Conservation (phyloP, 2,797 vertebrate genomes). For the Dendrocincla tyrannina region DNA sequence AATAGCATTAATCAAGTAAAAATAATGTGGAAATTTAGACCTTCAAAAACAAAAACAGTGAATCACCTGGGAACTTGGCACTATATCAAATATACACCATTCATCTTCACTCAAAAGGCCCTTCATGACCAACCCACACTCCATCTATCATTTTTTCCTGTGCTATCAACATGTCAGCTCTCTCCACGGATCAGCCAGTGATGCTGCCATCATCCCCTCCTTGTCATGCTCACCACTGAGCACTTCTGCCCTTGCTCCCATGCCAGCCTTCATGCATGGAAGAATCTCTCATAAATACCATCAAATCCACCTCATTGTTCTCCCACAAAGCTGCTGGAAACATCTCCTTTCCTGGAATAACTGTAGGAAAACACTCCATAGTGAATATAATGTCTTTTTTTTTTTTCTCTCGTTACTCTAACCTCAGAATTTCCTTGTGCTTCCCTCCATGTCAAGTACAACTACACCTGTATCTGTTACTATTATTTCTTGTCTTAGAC, state of each 20-base stretch:
- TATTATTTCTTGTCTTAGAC: not conserved
- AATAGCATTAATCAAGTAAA: constrained; percentile 42
- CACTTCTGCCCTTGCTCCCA: not conserved
- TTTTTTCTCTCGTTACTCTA: not conserved
- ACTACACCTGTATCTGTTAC: not conserved
- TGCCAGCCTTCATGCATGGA: not conserved
- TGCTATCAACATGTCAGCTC: not conserved
- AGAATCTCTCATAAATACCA: not conserved
- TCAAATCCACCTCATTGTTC: not conserved
- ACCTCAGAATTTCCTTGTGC: not conserved
- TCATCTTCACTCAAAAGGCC: not conserved
- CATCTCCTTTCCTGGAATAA: not conserved
- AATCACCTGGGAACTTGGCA: constrained; percentile 36
- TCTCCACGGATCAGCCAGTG: not conserved
- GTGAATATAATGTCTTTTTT: not conserved
- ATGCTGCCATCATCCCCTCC: not conserved
- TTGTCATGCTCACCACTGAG: not conserved
- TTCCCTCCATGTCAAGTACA: not conserved
- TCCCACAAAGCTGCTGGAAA: not conserved
- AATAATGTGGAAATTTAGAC: constrained; percentile 18
- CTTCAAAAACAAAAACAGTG: not conserved
- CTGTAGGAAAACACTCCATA: not conserved
- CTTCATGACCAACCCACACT: not conserved
- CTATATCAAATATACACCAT: not conserved
- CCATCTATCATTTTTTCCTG: not conserved